Conservation (phyloP, 2,888 invertebrate species). For the Campopleginae sp. region DNA sequence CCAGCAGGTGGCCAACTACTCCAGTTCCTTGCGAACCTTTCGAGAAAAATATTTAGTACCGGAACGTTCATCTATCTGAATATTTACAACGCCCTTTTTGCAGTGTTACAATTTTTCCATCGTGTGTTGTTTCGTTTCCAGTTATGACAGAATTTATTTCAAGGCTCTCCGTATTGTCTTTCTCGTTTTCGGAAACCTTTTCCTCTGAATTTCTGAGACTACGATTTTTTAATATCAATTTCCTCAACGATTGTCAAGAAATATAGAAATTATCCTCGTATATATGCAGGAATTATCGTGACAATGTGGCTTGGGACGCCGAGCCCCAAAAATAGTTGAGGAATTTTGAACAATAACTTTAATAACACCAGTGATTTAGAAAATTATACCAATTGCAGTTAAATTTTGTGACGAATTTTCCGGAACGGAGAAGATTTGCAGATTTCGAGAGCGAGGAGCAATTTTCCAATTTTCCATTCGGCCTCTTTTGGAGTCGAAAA, state of each 20-base stretch:
- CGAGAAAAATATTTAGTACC: conserved; percentile 31
- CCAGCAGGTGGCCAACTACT: conserved; percentile 57
- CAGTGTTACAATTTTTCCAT: conserved; percentile 7
- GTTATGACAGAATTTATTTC: neutral
- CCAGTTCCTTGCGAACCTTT: conserved; percentile 41
- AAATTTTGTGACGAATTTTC: neutral
- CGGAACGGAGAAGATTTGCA: neutral
- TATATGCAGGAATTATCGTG: neutral
- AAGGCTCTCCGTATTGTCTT: neutral
- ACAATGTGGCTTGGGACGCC: neutral
- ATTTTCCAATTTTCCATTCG: conserved; percentile 32
- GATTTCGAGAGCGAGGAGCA: neutral
- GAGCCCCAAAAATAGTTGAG: neutral
- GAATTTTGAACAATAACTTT: neutral
- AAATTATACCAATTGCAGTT: neutral
- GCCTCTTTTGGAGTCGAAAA: conserved; percentile 8
- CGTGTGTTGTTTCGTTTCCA: conserved; percentile 23
- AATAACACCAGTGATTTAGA: neutral
- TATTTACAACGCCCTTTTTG: neutral
- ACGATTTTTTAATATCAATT: too few species aligned
- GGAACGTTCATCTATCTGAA: neutral
- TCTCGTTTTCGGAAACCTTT: neutral
- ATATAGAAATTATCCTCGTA: neutral
- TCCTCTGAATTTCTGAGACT: neutral
- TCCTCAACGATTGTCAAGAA: neutral